phyloP scores from a whole-genome alignment of 1,140 invertebrate genomes.

The Zaprionus inermis region DNA sequence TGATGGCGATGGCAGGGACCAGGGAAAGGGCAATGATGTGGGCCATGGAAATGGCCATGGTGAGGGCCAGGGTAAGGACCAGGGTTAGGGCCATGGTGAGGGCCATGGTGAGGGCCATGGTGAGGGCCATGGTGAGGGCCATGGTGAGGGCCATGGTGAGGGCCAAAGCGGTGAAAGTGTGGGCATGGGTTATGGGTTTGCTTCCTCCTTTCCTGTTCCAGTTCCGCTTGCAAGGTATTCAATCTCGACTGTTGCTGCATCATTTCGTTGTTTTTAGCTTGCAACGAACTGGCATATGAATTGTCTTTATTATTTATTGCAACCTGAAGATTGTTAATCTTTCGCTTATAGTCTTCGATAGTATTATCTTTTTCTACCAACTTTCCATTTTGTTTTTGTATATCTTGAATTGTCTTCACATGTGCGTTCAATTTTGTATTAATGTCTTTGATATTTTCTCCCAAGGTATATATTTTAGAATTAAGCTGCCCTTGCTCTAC shows the following conservation, averaged over 20 bases:
- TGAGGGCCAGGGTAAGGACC: neutral
- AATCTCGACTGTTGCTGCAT: neutral
- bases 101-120: neutral
- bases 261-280: neutral
- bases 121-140: neutral
- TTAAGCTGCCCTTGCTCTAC: neutral
- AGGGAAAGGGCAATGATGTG: neutral
- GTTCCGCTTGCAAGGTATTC: neutral
- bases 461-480: neutral
- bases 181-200: neutral
- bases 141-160: neutral
- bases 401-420: neutral
- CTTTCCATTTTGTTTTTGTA: neutral
- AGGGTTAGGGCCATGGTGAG: neutral
- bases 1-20: neutral
- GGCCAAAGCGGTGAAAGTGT: too few relatives aligned
- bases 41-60: neutral
- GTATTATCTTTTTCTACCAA: neutral
- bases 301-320: neutral
- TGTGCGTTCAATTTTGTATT: neutral
- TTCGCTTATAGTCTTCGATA: neutral
- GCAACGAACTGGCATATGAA: neutral
- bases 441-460: neutral
- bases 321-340: neutral
- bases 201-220: neutral